Evolutionary conservation across 2,797 vertebrate genomes (phyloP).

Genomic region (Siniperca scherzeri): DNA sequence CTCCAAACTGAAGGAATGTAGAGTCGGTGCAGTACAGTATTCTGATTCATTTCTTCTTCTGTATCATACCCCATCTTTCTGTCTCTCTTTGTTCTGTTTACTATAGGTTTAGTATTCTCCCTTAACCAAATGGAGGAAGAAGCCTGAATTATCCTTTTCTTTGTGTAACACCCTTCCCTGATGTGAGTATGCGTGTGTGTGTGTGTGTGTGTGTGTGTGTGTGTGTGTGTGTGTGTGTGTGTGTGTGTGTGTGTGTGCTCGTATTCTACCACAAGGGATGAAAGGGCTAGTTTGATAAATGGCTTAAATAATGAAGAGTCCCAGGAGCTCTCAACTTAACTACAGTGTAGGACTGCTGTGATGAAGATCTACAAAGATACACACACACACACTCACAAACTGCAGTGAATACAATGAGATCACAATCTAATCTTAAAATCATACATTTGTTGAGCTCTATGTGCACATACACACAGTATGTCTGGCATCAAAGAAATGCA

Average conservation of each 20-base stretch:
- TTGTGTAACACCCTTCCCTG: constrained; percentile 36
- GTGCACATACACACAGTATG: constrained; percentile 22
- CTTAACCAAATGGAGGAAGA: constrained; percentile 23
- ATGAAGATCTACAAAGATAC: constrained; percentile 64
- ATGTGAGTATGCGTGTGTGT: constrained; percentile 13
- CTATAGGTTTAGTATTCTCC: constrained; percentile 20
- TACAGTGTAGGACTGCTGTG: constrained; percentile 77
- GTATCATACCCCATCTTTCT: constrained; percentile 1
- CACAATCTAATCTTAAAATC: constrained; percentile 57
- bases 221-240: constrained; percentile 7
- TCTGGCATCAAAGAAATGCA: constrained; percentile 40
- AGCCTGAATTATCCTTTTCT: constrained; percentile 40
- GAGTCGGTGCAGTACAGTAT: constrained; percentile 5
- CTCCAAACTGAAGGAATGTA: constrained; percentile 41
- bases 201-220: constrained; percentile 11
- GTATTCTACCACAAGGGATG: constrained; percentile 56
- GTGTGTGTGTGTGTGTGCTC: constrained; percentile 6
- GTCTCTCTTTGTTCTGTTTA: constrained; percentile 48
- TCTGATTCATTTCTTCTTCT: constrained; percentile 18
- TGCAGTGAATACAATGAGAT: constrained; percentile 18
- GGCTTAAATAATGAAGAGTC: constrained; percentile 90
- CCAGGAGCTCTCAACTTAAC: constrained; percentile 86
- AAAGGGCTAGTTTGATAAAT: constrained; percentile 88
- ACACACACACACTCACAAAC: neutral
- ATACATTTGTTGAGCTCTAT: constrained; percentile 31